Evolutionary conservation across 2,888 invertebrate species (phyloP), one percentile per base, ranked within the genome.

Genomic region (Busseola fusca): DNA sequence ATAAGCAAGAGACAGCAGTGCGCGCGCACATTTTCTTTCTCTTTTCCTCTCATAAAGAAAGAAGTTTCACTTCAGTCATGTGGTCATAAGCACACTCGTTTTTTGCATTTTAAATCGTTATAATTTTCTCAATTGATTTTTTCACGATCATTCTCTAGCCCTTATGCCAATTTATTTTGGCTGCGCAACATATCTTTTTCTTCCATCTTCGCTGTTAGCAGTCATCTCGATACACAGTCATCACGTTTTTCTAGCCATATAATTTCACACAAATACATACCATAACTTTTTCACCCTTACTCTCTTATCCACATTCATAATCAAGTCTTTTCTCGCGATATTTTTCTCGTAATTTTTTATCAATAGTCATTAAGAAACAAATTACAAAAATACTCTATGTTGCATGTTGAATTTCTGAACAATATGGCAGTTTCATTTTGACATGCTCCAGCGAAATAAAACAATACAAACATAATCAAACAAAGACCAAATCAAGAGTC

Each of bases 401-500:
- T 71, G 54, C 50, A 56, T 42, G 37, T 56, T 56, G n/a, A n/a
- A 34, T 34, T 58, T 18, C 30, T 50, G 72, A 72, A 64, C 80
- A 68, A 74, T 80, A 81, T 81, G 78, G 62, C 57, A 64, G 64
- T 72, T 60, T 27, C 60, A 64, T 68, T 80, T 62, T 63, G 81
- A 62, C 69, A 80, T 75, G 86, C 83, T 76, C 77, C 71, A 77
- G 66, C 77, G 74, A 84, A 78, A 82, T 84, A 80, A 81, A 84
- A 74, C 75, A 82, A 85, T 83, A 81, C 59, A 83, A 82, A 81
- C 77, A 82, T 81, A 89, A 88, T 87, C 87, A 91, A 91, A 88
- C 89, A 89, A 84, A 83, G 86, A 82, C 82, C 84, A 84, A 88
- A 86, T 88, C 84, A 77, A 81, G 87, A 87, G 72, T 73, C 88